Evolutionary conservation across 2,797 vertebrate genomes (phyloP), one percentile per base, ranked within the genome.

Genomic region (Hypotaenidia okinawae): DNA sequence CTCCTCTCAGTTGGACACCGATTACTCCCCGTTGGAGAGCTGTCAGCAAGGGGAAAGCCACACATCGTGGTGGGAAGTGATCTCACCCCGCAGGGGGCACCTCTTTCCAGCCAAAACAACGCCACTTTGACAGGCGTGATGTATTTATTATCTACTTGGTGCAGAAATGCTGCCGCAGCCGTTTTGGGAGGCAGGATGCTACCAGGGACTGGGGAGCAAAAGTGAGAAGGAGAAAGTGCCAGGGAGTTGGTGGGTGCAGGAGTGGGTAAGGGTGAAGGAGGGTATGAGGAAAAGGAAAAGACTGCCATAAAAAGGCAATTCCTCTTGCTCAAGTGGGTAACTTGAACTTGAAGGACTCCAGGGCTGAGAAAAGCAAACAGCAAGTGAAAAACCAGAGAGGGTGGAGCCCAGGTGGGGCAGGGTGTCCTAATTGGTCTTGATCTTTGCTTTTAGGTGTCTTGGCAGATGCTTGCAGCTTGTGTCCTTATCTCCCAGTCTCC

Each of bases 91-190:
- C 58, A 68, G 94, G 95, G 55, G 6, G 66, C 16, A 68, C 73
- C 82, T 94, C 90, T 68, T 89, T 23, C 78, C 64, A 69, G 90
- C 77, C 76, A 81, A 90, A 95, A 87, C 88, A 93, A 55, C 3
- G n/a, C 12, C 13, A 16, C 75, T 81, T 67, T 97, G 97, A 97
- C 96, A 97, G 96, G n/a, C 67, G 14, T 93, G 95, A 96, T 94
- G 74, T 54, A 73, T 94, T 95, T 87, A 84, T 95, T 67, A 47
- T 77, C 73, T 88, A 49, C 63, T 33, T 22, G 81, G 83, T 87
- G 85, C 83, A 94, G 82, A 77, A 94, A 66, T 23, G 58, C 89
- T 77, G 87, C 69, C 23, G 79, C 52, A 43, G 54, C 30, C 6
- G 68, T 21, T 2, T 2, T 16, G 5, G 3, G 13, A 35, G 13